Conservation (phyloP, 2,888 invertebrate species). For the Abscondita cerata region DNA sequence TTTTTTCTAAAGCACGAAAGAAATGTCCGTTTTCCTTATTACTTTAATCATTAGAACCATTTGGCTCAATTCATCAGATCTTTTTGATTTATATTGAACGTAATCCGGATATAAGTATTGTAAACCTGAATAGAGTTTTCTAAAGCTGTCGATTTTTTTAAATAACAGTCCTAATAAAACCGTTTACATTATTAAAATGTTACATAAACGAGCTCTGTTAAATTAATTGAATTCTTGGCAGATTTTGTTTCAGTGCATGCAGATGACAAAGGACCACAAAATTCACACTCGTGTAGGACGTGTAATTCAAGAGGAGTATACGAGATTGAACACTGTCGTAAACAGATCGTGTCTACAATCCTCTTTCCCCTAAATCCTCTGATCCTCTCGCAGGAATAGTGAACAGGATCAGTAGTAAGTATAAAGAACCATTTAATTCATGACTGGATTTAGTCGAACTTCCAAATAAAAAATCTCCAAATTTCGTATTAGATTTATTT, state of each 20-base stretch:
- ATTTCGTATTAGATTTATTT: constrained; percentile 13
- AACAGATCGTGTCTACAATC: constrained; percentile 56
- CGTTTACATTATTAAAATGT: too few species aligned
- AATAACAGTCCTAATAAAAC: too few species aligned
- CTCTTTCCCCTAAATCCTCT: constrained; percentile 50
- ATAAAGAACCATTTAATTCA: constrained; percentile 52
- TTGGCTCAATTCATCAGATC: constrained; percentile 58
- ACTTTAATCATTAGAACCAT: constrained; percentile 61
- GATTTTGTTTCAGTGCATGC: constrained; percentile 14
- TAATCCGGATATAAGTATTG: constrained; percentile 23
- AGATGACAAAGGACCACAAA: constrained; percentile 47
- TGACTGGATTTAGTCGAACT: constrained; percentile 41
- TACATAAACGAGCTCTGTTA: constrained; percentile 11
- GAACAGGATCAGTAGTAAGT: constrained; percentile 49
- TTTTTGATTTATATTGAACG: constrained; percentile 52
- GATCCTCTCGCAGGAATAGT: constrained; percentile 45
- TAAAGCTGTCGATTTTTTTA: constrained; percentile 18
- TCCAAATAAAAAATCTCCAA: constrained; percentile 26
- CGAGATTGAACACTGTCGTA: constrained; percentile 57
- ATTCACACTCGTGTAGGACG: constrained; percentile 48
- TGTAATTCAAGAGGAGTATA: constrained; percentile 53
- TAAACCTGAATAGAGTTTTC: constrained; percentile 18
- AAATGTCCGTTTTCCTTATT: constrained; percentile 57
- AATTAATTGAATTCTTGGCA: constrained; percentile 6
- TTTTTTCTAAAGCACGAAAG: constrained; percentile 50